phyloP scores from a whole-genome alignment of 2,888 invertebrate species.

The Yponomeuta sedellus region DNA sequence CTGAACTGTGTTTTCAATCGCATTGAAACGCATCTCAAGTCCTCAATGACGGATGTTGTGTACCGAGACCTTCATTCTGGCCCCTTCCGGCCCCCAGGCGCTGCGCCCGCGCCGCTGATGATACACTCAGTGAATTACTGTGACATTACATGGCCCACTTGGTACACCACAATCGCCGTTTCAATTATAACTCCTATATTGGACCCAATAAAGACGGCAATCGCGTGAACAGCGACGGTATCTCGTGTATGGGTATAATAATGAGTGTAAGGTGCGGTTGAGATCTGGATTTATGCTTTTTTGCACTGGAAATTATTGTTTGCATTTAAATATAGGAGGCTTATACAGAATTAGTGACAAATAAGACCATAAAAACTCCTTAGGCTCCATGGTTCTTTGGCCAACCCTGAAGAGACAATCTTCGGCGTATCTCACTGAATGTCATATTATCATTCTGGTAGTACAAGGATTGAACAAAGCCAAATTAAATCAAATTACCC shows the following conservation, averaged over 20 bases:
- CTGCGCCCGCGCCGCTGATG: slow-evolving; percentile 14
- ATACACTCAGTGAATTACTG: slow-evolving; percentile 13
- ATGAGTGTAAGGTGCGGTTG: slow-evolving; percentile 2
- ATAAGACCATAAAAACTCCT: too few species aligned
- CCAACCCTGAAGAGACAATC: too few species aligned
- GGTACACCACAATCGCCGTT: background rate
- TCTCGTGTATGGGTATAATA: slow-evolving; percentile 1
- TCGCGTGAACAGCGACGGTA: background rate
- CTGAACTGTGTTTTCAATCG: background rate
- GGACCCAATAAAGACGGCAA: background rate
- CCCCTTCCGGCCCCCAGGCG: slow-evolving; percentile 15
- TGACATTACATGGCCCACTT: slow-evolving; percentile 11
- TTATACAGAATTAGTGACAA: too few species aligned
- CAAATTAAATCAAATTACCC: too few species aligned
- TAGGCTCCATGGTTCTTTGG: too few species aligned
- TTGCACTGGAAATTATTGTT: background rate
- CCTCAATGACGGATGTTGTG: background rate
- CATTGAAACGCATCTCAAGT: slow-evolving; percentile 20
- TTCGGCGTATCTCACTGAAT: too few species aligned
- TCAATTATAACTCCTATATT: background rate
- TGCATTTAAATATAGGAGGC: background rate
- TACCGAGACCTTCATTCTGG: background rate
- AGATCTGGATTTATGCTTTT: slow-evolving; percentile 1
- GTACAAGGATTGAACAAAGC: too few species aligned
- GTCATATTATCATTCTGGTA: too few species aligned